Evolutionary conservation across 2,797 vertebrate species (phyloP).

Genomic region (Steatocranus sp.): DNA sequence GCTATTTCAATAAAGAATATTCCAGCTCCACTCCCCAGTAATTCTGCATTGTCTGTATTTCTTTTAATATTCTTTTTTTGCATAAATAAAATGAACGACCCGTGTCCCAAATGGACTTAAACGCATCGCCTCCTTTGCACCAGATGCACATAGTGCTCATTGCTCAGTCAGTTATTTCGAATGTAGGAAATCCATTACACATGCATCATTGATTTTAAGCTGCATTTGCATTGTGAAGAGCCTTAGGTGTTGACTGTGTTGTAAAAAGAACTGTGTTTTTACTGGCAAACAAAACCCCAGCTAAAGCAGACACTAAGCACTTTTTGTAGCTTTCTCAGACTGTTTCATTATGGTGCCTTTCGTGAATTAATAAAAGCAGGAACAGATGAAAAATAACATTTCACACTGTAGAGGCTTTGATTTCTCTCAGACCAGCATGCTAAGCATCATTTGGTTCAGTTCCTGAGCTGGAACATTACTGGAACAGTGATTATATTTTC

Average conservation of each 20-base stretch:
- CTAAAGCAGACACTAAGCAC: conserved; percentile 18
- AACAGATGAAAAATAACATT: conserved; percentile 14
- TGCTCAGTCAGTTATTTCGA: conserved; percentile 59
- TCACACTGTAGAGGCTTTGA: background rate
- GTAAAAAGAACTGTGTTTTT: background rate
- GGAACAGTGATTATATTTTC: background rate
- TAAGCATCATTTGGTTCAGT: background rate
- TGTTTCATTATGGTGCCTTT: conserved; percentile 1
- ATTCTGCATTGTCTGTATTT: conserved; percentile 12
- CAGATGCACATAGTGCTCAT: conserved; percentile 48
- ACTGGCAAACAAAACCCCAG: conserved; percentile 16
- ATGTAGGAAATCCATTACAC: conserved; percentile 56
- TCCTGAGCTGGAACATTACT: background rate
- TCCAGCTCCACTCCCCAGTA: background rate
- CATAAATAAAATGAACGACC: conserved; percentile 15
- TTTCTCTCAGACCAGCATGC: background rate
- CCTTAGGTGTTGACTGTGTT: conserved; percentile 39
- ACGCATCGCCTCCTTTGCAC: conserved; percentile 20
- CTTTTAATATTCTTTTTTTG: background rate
- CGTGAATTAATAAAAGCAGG: background rate
- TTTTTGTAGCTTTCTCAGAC: conserved; percentile 18
- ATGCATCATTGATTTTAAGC: conserved; percentile 58
- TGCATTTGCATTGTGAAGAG: conserved; percentile 51
- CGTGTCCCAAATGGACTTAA: conserved; percentile 1
- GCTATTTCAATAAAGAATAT: conserved; percentile 1